Conservation (phyloP, 2,113 vertebrate species). For the Aptenodytes forsteri region DNA sequence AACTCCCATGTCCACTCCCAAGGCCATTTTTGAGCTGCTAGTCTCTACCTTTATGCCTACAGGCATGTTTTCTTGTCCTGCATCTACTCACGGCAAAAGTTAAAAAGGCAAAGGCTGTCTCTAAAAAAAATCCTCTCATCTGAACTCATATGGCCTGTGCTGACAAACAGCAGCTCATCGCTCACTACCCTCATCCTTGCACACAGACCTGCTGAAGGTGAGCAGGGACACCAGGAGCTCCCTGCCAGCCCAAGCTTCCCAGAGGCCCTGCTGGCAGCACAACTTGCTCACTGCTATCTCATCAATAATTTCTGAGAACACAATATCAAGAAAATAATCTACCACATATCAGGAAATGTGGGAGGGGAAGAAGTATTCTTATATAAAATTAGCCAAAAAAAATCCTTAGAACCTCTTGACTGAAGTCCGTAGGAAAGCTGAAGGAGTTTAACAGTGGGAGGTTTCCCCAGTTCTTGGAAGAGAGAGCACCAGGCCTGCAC, state of each 20-base stretch:
- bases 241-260: background rate
- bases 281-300: background rate
- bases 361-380: background rate
- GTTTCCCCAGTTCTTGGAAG: background rate
- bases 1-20: background rate
- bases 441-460: background rate
- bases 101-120: background rate
- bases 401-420: background rate
- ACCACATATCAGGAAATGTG: background rate
- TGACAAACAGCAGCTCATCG: background rate
- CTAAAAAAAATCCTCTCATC: background rate
- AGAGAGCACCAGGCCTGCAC: background rate
- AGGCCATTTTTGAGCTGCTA: background rate
- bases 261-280: background rate
- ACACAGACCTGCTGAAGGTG: background rate
- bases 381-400: background rate
- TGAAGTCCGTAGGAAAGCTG: background rate
- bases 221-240: background rate
- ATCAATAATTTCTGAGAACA: background rate
- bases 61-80: background rate
- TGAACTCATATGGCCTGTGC: background rate
- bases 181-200: background rate
- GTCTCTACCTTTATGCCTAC: background rate
- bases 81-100: background rate
- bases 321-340: background rate